Conservation (phyloP, 2,797 vertebrate genomes). For the Adrianichthys oophorus region DNA sequence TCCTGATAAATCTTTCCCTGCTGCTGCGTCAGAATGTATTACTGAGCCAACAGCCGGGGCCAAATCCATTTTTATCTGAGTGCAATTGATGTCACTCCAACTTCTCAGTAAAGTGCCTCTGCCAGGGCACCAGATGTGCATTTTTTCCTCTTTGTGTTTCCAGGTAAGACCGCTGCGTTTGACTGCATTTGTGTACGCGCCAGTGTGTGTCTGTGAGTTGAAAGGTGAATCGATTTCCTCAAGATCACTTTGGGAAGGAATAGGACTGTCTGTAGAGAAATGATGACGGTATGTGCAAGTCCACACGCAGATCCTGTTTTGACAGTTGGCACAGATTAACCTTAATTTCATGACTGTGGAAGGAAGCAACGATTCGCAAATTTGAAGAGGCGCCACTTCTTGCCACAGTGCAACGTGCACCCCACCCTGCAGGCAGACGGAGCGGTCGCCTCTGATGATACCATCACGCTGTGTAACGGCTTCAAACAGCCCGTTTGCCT, state of each 20-base stretch:
- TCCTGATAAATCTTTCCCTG: constrained; percentile 65
- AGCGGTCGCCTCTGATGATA: constrained; percentile 50
- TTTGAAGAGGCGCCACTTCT: constrained; percentile 53
- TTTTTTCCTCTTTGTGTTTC: constrained; percentile 25
- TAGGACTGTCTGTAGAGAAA: constrained; percentile 53
- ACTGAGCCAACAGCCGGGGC: constrained; percentile 57
- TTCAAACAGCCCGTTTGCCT: constrained; percentile 25
- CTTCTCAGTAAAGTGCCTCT: constrained; percentile 51
- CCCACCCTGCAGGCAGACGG: constrained; percentile 23
- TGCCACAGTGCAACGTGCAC: constrained; percentile 29
- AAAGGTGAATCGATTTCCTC: constrained; percentile 65
- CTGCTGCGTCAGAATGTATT: constrained; percentile 62
- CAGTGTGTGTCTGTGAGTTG: constrained; percentile 40
- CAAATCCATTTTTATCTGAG: constrained; percentile 70
- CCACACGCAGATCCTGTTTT: constrained; percentile 53
- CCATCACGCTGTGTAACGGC: constrained; percentile 29
- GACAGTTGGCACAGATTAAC: constrained; percentile 69
- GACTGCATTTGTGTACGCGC: constrained; percentile 22
- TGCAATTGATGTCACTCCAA: constrained; percentile 68
- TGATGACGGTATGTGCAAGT: constrained; percentile 39
- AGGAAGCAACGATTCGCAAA: constrained; percentile 37
- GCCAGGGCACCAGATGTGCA: constrained; percentile 44
- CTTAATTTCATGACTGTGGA: constrained; percentile 62
- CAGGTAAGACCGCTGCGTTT: constrained; percentile 12
- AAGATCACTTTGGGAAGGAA: constrained; percentile 49